Percentiles rank a stretch among this genome's conserved stretches.
Evolutionary conservation across 2,797 vertebrate species (phyloP).

Genomic region (Allenopithecus nigroviridis): DNA sequence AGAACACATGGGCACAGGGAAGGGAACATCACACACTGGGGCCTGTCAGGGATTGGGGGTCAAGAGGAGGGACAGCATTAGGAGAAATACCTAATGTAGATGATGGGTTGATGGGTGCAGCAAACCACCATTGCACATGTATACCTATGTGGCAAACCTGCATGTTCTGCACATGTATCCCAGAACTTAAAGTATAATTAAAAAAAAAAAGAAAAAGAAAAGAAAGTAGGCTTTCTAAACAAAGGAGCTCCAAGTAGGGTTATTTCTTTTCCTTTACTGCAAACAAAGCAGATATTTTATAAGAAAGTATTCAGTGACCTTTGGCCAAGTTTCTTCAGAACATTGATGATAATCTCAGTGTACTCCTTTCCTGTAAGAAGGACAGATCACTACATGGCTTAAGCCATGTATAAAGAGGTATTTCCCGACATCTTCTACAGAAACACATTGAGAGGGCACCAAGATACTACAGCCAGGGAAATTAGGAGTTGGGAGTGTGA

Average conservation of each 20-base stretch:
- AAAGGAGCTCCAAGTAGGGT: neutral
- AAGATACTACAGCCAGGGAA: neutral
- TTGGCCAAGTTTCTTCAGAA: neutral
- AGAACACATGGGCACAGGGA: neutral
- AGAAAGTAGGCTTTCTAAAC: slow-evolving; percentile 22
- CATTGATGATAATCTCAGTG: neutral
- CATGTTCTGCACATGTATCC: neutral
- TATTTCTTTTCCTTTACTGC: neutral
- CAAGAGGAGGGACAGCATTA: neutral
- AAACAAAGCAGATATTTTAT: slow-evolving; percentile 48
- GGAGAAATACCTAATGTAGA: neutral
- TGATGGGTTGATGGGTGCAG: neutral
- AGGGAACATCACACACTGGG: neutral
- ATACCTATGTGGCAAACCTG: neutral
- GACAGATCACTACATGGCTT: neutral
- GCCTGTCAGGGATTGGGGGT: neutral
- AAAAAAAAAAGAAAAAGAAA: neutral
- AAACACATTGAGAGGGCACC: neutral
- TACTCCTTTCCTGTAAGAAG: neutral
- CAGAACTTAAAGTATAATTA: neutral
- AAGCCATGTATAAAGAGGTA: neutral
- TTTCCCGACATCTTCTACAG: neutral
- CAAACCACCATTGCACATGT: neutral
- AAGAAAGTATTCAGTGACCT: slow-evolving; percentile 28
- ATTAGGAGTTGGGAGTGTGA: neutral